A percentile compares a stretch with the other conserved stretches of the same genome.
Evolutionary conservation across 2,797 vertebrate species (phyloP).

Genomic region (Hapalemur alaotrensis): DNA sequence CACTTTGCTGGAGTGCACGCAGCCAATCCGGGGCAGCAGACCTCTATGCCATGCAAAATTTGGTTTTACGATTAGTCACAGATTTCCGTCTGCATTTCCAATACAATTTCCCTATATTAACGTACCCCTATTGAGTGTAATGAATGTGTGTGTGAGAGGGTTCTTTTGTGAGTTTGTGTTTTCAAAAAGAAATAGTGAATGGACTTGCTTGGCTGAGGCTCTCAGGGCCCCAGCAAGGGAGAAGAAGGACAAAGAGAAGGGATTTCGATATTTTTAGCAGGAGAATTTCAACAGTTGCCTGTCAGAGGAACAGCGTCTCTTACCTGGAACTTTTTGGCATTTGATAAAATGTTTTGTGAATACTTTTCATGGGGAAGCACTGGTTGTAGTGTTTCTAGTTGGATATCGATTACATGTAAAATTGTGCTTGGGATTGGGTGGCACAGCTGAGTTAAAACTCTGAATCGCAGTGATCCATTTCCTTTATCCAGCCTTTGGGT

Average conservation of each 20-base stretch:
- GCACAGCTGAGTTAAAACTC: background rate
- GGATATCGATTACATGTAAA: background rate
- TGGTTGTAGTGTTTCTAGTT: background rate
- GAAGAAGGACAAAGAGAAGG: background rate
- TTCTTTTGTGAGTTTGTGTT: background rate
- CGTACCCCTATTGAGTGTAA: background rate
- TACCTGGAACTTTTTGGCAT: background rate
- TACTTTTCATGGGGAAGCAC: background rate
- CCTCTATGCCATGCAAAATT: background rate
- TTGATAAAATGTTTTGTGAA: background rate
- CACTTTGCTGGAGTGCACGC: background rate
- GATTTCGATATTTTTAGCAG: background rate
- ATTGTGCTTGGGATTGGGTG: background rate
- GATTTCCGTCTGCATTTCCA: background rate
- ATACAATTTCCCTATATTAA: background rate
- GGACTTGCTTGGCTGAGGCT: background rate
- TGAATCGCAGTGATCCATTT: background rate
- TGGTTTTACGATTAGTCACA: background rate
- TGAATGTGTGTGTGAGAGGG: background rate
- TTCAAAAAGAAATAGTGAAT: background rate
- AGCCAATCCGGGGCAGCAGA: background rate
- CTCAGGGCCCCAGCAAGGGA: background rate
- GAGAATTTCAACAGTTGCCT: background rate
- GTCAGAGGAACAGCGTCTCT: background rate
- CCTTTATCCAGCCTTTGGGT: background rate